Conservation (phyloP, 2,888 invertebrate genomes). For the Macaria notata region DNA sequence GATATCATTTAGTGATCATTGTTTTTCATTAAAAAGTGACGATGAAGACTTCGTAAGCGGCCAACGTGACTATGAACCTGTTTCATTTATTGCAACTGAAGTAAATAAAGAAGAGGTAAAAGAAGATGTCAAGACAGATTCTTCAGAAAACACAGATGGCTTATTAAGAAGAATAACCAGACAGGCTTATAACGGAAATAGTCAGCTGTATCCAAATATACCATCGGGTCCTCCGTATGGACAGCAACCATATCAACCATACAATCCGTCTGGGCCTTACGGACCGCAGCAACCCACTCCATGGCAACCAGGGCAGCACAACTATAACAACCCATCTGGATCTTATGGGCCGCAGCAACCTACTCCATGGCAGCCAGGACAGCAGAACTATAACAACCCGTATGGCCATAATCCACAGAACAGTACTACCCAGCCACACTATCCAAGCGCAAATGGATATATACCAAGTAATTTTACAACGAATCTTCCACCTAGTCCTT, state of each 20-base stretch:
- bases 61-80: too few relatives aligned
- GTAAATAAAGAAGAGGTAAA: too few relatives aligned
- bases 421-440: too few relatives aligned
- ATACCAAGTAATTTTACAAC: too few relatives aligned
- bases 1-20: conserved; percentile 35
- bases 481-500: neutral
- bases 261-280: conserved; percentile 5
- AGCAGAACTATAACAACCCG: too few relatives aligned
- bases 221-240: conserved; percentile 41
- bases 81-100: too few relatives aligned
- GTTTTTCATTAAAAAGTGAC: conserved; percentile 28
- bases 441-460: too few relatives aligned
- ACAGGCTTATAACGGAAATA: conserved; percentile 42
- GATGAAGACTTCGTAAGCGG: conserved; percentile 3
- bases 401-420: too few relatives aligned
- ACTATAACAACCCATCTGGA: neutral
- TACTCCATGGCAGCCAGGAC: too few relatives aligned
- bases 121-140: neutral
- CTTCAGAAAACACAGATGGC: conserved; percentile 7
- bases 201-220: conserved; percentile 44
- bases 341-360: conserved; percentile 10
- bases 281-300: conserved; percentile 3
- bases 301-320: conserved; percentile 25
- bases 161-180: conserved; percentile 37
- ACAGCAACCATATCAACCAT: conserved; percentile 29